phyloP scores from a whole-genome alignment of 2,888 invertebrate species.

The Rugalucina vietnamica region DNA sequence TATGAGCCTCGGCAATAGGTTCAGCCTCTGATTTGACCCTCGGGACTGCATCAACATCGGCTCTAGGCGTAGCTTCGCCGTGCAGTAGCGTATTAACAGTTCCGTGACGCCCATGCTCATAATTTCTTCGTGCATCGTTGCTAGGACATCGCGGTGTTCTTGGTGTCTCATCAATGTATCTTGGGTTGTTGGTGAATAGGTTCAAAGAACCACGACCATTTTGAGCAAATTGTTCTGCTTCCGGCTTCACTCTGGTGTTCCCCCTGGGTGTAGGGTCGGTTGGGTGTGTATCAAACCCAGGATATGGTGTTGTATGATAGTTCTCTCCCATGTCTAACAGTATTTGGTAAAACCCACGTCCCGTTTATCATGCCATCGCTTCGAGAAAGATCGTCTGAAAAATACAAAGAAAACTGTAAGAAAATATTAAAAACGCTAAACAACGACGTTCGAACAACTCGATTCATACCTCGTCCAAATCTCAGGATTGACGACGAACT shows the following conservation, averaged over 20 bases:
- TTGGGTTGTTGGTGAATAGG: conserved; percentile 67
- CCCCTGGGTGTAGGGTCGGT: conserved; percentile 65
- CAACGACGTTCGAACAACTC: no score
- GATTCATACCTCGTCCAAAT: no score
- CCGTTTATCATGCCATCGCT: no score
- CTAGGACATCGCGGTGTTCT: conserved; percentile 71
- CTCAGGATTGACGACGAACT: no score
- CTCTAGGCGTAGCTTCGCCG: conserved; percentile 69
- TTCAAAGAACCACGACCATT: conserved; percentile 73
- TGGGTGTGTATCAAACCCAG: conserved; percentile 71
- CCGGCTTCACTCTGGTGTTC: conserved; percentile 74
- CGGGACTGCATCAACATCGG: conserved; percentile 64
- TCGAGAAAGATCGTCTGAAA: no score
- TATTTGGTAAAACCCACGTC: no score
- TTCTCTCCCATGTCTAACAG: no score
- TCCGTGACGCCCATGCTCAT: conserved; percentile 73
- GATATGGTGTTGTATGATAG: conserved; percentile 72
- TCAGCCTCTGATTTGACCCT: conserved; percentile 74
- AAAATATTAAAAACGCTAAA: no score
- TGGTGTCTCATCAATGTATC: conserved; percentile 59
- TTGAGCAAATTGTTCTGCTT: conserved; percentile 76
- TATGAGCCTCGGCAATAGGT: conserved; percentile 71
- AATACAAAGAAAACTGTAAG: no score
- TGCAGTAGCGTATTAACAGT: conserved; percentile 69
- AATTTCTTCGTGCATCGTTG: conserved; percentile 67